Evolutionary conservation across 2,888 invertebrate genomes (phyloP).

Genomic region (Ectemnius cavifrons): DNA sequence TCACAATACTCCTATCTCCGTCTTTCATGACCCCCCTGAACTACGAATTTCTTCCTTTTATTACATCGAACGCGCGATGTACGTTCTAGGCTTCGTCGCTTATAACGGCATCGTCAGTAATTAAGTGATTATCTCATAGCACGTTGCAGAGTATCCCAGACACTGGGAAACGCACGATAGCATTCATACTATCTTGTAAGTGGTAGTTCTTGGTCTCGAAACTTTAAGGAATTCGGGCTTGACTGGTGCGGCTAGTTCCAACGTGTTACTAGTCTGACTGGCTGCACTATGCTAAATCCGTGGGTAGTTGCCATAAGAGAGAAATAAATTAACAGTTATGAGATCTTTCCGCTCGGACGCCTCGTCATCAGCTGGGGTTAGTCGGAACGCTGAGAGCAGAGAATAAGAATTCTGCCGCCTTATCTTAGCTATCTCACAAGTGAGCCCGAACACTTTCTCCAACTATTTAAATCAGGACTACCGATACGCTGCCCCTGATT

Average conservation of each 20-base stretch:
- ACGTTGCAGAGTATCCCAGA: constrained; percentile 45
- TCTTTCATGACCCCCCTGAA: neutral
- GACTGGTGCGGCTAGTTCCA: neutral
- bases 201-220: constrained; percentile 19
- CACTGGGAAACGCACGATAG: constrained; percentile 18
- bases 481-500: constrained; percentile 35
- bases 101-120: constrained; percentile 59
- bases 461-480: constrained; percentile 30
- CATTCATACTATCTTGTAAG: constrained; percentile 13
- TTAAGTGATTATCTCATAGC: constrained; percentile 72
- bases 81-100: constrained; percentile 51
- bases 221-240: constrained; percentile 1
- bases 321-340: constrained; percentile 19
- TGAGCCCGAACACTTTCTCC: constrained; percentile 33
- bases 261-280: neutral
- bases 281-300: constrained; percentile 5
- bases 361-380: constrained; percentile 34
- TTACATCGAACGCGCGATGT: neutral
- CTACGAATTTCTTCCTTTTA: neutral
- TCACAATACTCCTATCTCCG: neutral
- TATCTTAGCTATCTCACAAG: constrained; percentile 40
- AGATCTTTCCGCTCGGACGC: constrained; percentile 39
- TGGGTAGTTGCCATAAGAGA: neutral
- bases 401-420: constrained; percentile 14
- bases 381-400: constrained; percentile 5